These are phyloP conservation scores for Hetaerina americana DNA, from an alignment of 1,140 invertebrate species.

Conservation along the genomic window DNA sequence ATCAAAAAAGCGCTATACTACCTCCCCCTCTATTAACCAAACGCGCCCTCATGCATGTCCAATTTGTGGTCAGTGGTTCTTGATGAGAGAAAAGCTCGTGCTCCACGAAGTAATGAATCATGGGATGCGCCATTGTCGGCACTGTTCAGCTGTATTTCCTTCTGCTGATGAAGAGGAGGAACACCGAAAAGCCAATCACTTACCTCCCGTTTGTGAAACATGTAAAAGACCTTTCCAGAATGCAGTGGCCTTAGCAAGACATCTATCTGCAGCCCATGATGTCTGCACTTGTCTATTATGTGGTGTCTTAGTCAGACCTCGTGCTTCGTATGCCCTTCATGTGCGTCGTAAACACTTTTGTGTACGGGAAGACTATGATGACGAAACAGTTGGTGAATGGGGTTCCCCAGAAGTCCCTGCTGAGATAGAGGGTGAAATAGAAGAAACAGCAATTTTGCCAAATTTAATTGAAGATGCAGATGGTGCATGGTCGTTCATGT, in stretches of 20 bases:
- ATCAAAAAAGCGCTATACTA: not conserved
- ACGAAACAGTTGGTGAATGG: constrained; percentile 8
- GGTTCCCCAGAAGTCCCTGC: not conserved
- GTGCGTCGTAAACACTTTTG: constrained; percentile 13
- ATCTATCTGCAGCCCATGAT: constrained; percentile 12
- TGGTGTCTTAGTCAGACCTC: constrained; percentile 12
- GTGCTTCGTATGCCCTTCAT: constrained; percentile 14
- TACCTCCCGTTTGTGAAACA: constrained; percentile 12
- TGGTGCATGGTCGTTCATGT: constrained; percentile 12
- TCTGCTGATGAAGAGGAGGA: constrained; percentile 8
- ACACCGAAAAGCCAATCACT: constrained; percentile 10
- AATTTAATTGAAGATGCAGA: constrained; percentile 2
- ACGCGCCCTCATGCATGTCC: constrained; percentile 11
- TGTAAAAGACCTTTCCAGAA: constrained; percentile 10
- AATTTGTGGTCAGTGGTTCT: constrained; percentile 14
- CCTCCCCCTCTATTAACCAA: constrained; percentile 3
- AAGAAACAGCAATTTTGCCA: not conserved
- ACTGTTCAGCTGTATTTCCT: constrained; percentile 13
- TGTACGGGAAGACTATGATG: constrained; percentile 6
- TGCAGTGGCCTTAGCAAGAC: constrained; percentile 6
- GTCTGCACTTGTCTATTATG: constrained; percentile 13
- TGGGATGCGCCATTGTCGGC: constrained; percentile 11
- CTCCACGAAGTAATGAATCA: constrained; percentile 16
- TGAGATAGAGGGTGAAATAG: not conserved
- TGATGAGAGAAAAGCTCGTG: constrained; percentile 14